phyloP scores from a whole-genome alignment of 2,113 vertebrate genomes.

The Mesitornis unicolor region DNA sequence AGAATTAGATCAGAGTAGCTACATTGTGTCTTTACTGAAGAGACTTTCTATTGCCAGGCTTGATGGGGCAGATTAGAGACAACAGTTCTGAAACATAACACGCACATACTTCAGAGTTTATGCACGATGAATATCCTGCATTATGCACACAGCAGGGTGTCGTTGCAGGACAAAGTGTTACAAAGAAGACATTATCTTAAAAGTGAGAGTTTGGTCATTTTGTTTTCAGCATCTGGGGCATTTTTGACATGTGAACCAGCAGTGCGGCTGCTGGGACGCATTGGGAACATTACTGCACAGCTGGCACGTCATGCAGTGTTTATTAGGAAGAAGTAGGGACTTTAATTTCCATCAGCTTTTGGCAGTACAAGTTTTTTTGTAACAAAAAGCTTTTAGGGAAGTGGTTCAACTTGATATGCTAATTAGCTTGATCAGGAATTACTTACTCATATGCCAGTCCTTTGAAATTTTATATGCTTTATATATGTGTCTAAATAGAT shows the following conservation, averaged over 20 bases:
- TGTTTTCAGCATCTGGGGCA: not conserved
- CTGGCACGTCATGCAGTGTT: not conserved
- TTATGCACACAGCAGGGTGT: not conserved
- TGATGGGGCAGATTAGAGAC: not conserved
- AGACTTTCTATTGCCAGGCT: not conserved
- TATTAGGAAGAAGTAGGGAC: not conserved
- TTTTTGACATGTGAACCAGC: not conserved
- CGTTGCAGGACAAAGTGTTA: not conserved
- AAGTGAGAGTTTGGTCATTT: not conserved
- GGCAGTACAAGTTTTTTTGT: not conserved
- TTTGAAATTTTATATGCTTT: not conserved
- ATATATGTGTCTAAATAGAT: not conserved
- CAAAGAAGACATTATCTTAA: not conserved
- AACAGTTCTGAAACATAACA: not conserved
- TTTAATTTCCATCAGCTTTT: not conserved
- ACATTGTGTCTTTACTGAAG: not conserved
- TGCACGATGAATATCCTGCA: not conserved
- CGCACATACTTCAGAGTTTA: not conserved
- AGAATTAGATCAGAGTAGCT: slow-evolving; percentile 9
- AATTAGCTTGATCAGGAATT: not conserved
- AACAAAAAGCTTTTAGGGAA: not conserved
- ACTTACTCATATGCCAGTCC: rapidly evolving
- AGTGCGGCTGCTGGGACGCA: not conserved
- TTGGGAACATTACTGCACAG: not conserved
- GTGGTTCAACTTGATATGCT: not conserved